Base-by-base conservation (phyloP, 2,888 invertebrate species). In the Thera obeliscata region DNA sequence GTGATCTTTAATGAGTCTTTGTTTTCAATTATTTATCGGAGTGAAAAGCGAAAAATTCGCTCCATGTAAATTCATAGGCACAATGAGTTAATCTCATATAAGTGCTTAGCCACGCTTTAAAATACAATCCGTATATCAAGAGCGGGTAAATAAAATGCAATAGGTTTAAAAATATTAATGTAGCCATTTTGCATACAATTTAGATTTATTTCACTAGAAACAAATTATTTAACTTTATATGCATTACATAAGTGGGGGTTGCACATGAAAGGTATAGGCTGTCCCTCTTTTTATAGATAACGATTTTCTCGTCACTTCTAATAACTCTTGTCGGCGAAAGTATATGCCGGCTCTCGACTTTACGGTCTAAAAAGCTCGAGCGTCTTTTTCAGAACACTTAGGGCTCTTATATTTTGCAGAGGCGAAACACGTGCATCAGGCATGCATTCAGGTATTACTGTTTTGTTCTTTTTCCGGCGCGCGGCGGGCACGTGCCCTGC, bases 1-100 rank as follows among this genome's bases (percentile, higher is more conserved):
- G 22, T 22, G 22, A 58, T 54, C 8, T 12, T 2, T 36, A 2
- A 49, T 41, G 22, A 62, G 54, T 64, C 60, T 64, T 67, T 67
- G 56, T 67, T 65, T 65, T 41, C 12, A 52, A 46, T 52, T 22
- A 43, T 8, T 56, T 49, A 64, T 55, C 48, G 35, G 22, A 36
- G 50, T 63, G 33, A 33, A 61, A 6, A 22, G 22, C 22, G 22
- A 22, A 22, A 22, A 22, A 22, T 22, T 22, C 22, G 38, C 38
- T 38, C 6, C 38, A 38, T 38, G 38, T 5, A 38, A 38, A 38
- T 38, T 22, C 22, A 22, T 22, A 22, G 0, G 22, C 22, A 22
- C 22, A 22, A 22, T 22, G 22, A 22, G 22, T 22, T 22, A 22
- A 22, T 22, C 22, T 22, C 22, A 22, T 22, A 22, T 22, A 22